Base-by-base conservation (phyloP, 2,113 vertebrate genomes). In the Neogale vison region DNA sequence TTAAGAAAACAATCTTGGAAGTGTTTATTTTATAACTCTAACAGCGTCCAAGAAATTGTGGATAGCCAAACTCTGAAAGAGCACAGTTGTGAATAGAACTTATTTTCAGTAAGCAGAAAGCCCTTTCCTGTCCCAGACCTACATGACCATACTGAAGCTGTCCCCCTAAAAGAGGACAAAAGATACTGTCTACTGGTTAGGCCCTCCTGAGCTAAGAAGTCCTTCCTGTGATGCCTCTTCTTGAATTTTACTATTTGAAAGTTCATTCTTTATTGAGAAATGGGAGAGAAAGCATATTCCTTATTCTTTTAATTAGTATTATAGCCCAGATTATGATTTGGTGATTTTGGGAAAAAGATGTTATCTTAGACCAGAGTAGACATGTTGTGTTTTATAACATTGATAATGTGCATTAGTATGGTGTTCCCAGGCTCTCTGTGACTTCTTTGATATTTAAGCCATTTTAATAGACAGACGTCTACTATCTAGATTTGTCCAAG, bases 1-100 rank as follows among this genome's bases (percentile, higher is more conserved):
- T 98, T 98, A 98, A 98, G 97, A 98, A 98, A 98, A 98, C 95
- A 98, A 98, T 98, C 97, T 98, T 98, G 95, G 97, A 98, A 98
- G 98, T 98, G 95, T 98, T 99, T 98, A 97, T 99, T 99, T 98
- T 98, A 98, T 96, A 98, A 92, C 88, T 97, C 90, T 1, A 82
- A 95, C 88, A 94, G 98, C 59, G 85, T 98, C 96, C 97, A 96
- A 4, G 11, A 97, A 97, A 98, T 98, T 97, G 98, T 95, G 98
- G 98, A 98, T 74, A 97, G 98, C 52, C 93, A 94, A 97, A 95
- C 96, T 98, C 98, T 98, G 98, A 97, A 97, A 96, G 96, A 95
- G 97, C 98, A 98, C 97, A 98, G 96, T 98, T 97, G 98, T 98
- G 98, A 99, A 98, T 97, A 91, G 95, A 96, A 65, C 80, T 88